These are phyloP conservation scores for Caenorhabditis remanei DNA, from an alignment of 1,140 invertebrate genomes.

Conservation along the genomic window DNA sequence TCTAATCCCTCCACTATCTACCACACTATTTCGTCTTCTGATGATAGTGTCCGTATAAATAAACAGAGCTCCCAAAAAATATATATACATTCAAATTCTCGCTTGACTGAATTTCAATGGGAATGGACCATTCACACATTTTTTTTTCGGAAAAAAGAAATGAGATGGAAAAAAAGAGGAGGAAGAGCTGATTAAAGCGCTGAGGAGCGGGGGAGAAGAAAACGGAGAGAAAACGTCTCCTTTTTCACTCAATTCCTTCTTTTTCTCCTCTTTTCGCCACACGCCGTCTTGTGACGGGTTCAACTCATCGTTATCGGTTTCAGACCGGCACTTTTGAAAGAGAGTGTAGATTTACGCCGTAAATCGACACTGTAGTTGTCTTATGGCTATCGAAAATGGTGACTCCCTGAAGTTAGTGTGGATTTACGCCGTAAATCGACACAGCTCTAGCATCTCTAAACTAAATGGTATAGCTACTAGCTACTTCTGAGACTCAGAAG, in stretches of 20 bases:
- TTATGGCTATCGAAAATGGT: too few species aligned
- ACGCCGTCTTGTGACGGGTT: neutral
- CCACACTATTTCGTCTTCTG: neutral
- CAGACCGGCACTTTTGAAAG: neutral
- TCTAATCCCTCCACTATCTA: neutral
- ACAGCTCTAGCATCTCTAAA: too few species aligned
- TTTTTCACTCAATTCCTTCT: constrained; percentile 20
- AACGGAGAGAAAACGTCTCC: neutral
- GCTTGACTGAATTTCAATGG: constrained; percentile 46
- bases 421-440: too few species aligned
- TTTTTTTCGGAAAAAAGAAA: neutral
- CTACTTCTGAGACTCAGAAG: too few species aligned
- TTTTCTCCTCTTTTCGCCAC: neutral
- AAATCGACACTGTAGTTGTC: too few species aligned
- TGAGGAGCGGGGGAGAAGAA: neutral
- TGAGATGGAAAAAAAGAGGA: neutral
- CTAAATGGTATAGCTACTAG: too few species aligned
- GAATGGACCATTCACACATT: neutral
- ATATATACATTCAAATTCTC: neutral
- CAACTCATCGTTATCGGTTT: neutral
- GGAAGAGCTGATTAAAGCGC: constrained; percentile 36
- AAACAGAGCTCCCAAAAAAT: too few species aligned
- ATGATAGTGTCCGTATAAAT: too few species aligned
- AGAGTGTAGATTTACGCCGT: too few species aligned
- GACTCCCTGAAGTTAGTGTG: too few species aligned